Percentiles rank a stretch among this genome's conserved stretches.
phyloP scores from a whole-genome alignment of 2,113 vertebrate genomes.

The Saguinus imperator region DNA sequence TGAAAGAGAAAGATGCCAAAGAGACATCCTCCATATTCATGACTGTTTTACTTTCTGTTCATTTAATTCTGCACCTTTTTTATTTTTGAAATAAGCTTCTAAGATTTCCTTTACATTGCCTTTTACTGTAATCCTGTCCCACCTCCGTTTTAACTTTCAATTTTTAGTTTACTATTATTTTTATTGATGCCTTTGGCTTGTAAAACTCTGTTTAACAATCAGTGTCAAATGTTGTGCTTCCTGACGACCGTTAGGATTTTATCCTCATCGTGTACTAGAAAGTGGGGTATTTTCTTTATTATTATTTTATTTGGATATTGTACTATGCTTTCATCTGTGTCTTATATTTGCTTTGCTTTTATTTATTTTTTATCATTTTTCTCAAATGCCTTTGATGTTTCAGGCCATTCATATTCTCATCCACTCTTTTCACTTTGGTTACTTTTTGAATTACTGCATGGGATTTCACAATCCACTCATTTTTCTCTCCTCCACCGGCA shows the following conservation, averaged over 20 bases:
- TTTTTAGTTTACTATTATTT: conserved; percentile 14
- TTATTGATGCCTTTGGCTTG: not conserved
- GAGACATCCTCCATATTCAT: not conserved
- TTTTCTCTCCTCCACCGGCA: not conserved
- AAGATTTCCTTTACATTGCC: not conserved
- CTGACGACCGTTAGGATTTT: not conserved
- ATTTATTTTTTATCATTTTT: not conserved
- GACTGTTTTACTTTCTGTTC: not conserved
- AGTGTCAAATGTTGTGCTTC: too few species aligned
- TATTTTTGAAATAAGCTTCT: not conserved
- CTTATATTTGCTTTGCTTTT: not conserved
- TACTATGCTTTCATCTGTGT: not conserved
- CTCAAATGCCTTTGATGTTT: not conserved
- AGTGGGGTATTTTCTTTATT: not conserved
- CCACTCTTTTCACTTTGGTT: not conserved
- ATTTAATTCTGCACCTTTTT: not conserved
- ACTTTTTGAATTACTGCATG: not conserved
- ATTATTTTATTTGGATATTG: not conserved
- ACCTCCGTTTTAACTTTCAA: not conserved
- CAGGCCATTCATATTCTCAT: not conserved
- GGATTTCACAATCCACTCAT: not conserved
- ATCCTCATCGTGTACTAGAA: not conserved
- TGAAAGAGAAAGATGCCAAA: not conserved
- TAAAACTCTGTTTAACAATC: not conserved
- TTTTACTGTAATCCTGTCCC: not conserved